A percentile compares a stretch with the other conserved stretches of the same genome.
These are phyloP conservation scores for Podarcis raffonei DNA, from an alignment of 2,113 vertebrate genomes.

Conservation along the genomic window DNA sequence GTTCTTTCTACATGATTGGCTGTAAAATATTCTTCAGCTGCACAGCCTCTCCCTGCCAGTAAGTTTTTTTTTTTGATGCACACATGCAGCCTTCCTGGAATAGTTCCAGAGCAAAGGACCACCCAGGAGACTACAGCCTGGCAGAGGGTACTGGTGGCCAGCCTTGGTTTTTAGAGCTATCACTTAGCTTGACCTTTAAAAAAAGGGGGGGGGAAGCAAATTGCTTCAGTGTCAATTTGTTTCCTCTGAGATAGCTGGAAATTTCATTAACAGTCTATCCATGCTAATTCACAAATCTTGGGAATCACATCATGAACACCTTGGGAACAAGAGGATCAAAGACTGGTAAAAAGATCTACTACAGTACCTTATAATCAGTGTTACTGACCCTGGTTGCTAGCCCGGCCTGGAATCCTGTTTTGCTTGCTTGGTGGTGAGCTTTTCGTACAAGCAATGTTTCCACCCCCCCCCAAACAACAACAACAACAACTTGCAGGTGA, in stretches of 20 bases:
- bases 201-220: not conserved
- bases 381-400: not conserved
- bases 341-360: not conserved
- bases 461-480: no score
- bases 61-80: constrained; percentile 33
- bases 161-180: no score
- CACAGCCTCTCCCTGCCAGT: not conserved
- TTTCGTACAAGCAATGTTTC: not conserved
- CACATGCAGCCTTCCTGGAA: constrained; percentile 50
- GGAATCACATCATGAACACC: not conserved
- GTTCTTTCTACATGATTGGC: not conserved
- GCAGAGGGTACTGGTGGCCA: not conserved
- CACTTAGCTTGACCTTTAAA: not conserved
- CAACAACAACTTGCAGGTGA: not conserved
- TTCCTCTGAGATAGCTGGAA: not conserved
- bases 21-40: rapidly evolving
- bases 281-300: not conserved
- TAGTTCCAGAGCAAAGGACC: not conserved
- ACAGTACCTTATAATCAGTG: not conserved
- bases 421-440: constrained; percentile 4
- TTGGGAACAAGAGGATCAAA: not conserved
- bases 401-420: not conserved
- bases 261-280: constrained; percentile 7
- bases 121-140: constrained; percentile 16
- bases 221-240: not conserved